Evolutionary conservation across 2,113 vertebrate species (phyloP).

Genomic region (Misgurnus mizolepis): DNA sequence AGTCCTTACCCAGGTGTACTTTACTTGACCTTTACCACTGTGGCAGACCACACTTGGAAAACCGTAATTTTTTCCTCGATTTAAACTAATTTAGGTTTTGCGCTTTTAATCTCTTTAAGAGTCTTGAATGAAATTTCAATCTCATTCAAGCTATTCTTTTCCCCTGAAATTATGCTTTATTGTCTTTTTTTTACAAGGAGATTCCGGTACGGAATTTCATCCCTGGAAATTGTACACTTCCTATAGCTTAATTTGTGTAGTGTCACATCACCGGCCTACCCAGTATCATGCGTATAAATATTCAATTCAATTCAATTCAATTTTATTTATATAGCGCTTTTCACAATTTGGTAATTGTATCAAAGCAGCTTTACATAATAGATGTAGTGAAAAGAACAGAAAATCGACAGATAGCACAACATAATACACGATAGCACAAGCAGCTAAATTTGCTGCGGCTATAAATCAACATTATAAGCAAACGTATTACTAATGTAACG

Average conservation of each 20-base stretch:
- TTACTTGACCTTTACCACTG: constrained; percentile 75
- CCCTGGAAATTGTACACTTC: constrained; percentile 24
- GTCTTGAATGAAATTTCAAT: constrained; percentile 4
- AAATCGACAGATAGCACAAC: too few species aligned
- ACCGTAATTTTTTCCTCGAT: constrained; percentile 65
- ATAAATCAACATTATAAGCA: too few species aligned
- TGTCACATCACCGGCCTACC: background rate
- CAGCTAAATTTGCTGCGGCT: too few species aligned
- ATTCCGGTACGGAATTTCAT: background rate
- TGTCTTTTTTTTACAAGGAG: background rate
- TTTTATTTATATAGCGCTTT: too few species aligned
- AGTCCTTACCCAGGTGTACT: constrained; percentile 81
- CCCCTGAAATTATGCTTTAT: constrained; percentile 29
- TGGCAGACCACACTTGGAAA: constrained; percentile 28
- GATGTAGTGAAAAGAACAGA: too few species aligned
- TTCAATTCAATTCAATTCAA: too few species aligned
- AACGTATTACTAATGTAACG: too few species aligned
- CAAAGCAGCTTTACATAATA: too few species aligned
- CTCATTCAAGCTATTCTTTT: constrained; percentile 6
- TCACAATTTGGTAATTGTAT: too few species aligned
- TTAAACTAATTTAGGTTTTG: constrained; percentile 46
- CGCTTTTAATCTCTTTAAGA: constrained; percentile 48
- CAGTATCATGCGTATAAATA: too few species aligned
- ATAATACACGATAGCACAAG: too few species aligned
- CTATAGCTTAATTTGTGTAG: background rate